A percentile compares a stretch with the other conserved stretches of the same genome.
phyloP scores from a whole-genome alignment of 2,888 invertebrate species.

The Noctua janthina region DNA sequence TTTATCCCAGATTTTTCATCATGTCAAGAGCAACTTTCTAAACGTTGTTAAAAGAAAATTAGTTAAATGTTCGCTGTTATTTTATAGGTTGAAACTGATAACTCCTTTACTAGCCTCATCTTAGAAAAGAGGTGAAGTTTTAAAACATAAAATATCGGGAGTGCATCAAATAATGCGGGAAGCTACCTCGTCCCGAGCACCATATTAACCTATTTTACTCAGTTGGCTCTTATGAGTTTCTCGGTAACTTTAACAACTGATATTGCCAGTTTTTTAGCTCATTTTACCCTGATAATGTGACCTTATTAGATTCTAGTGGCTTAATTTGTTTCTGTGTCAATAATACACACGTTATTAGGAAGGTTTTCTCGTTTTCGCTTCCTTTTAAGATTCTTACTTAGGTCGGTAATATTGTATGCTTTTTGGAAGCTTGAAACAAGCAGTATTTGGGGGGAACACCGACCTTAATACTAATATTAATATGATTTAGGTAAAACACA shows the following conservation, averaged over 20 bases:
- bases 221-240: constrained; percentile 31
- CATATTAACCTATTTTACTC: constrained; percentile 54
- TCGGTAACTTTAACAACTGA: constrained; percentile 31
- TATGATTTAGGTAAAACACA: too few relatives aligned
- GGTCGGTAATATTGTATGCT: background rate
- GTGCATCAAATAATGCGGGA: constrained; percentile 54
- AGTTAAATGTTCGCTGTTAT: constrained; percentile 1
- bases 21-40: background rate
- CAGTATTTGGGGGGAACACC: too few relatives aligned
- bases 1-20: too few relatives aligned
- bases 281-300: constrained; percentile 12
- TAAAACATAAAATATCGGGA: constrained; percentile 45
- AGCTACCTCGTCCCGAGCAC: constrained; percentile 25
- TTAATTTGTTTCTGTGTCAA: constrained; percentile 31
- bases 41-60: background rate
- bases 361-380: background rate
- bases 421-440: too few relatives aligned
- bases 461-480: too few relatives aligned
- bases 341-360: constrained; percentile 18
- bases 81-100: constrained; percentile 29
- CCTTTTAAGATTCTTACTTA: background rate
- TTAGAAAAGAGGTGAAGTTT: constrained; percentile 37
- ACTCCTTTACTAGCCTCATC: constrained; percentile 8
- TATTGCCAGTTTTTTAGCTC: constrained; percentile 26
- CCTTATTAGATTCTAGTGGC: constrained; percentile 8